phyloP scores from a whole-genome alignment of 2,797 vertebrate genomes.

The Diplodus sargus region DNA sequence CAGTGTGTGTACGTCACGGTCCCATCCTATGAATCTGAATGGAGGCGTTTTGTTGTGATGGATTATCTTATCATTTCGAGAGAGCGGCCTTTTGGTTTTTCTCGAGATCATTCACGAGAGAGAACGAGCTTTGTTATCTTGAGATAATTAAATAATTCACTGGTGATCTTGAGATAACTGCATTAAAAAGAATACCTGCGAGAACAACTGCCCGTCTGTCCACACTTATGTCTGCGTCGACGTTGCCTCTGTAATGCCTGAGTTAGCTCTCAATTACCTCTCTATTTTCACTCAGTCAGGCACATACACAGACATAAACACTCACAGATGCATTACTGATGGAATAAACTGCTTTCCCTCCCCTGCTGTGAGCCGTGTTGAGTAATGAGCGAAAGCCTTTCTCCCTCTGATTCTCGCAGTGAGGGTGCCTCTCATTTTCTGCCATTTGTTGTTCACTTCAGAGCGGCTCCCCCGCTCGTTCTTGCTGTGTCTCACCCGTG shows the following conservation, averaged over 20 bases:
- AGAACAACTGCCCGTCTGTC: constrained; percentile 5
- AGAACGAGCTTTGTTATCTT: no score
- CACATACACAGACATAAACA: constrained; percentile 30
- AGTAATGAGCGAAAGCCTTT: constrained; percentile 59
- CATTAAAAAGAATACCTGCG: no score
- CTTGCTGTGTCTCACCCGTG: constrained; percentile 4
- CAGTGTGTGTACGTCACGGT: no score
- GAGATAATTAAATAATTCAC: no score
- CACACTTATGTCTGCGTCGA: constrained; percentile 44
- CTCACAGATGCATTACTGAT: constrained; percentile 45
- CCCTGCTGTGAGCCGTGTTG: constrained; percentile 59
- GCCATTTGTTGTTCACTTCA: constrained; percentile 39
- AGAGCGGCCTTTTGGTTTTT: no score
- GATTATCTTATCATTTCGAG: no score
- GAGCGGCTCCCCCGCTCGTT: constrained; percentile 21
- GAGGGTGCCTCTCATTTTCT: constrained; percentile 32
- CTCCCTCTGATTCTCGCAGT: constrained; percentile 45
- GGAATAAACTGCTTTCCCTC: constrained; percentile 50
- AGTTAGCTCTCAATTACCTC: constrained; percentile 53
- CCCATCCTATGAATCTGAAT: no score
- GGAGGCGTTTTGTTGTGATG: no score
- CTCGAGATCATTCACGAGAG: no score
- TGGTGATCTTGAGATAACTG: no score
- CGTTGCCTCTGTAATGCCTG: constrained; percentile 34
- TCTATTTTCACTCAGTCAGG: constrained; percentile 40